Evolutionary conservation across 2,888 invertebrate species (phyloP), one percentile per base, ranked within the genome.

Genomic region (Digitonthophagus gazella): DNA sequence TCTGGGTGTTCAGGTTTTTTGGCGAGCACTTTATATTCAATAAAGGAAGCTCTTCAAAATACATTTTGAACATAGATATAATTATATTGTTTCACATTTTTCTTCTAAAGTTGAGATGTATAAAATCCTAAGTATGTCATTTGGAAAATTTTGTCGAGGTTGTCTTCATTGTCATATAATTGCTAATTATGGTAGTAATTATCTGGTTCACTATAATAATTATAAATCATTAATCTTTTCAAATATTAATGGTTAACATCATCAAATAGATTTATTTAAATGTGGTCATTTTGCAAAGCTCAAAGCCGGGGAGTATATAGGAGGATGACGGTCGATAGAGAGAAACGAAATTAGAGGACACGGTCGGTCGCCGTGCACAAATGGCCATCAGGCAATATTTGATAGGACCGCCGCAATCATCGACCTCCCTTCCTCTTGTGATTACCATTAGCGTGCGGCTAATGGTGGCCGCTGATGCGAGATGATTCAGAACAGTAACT

Each of bases 371-470:
- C 61, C 20, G n/a, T 61, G 61, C 61, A 61, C 61, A 61, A 61
- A 61, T 61, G 61, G 20, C 61, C 61, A 61, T 61, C 61, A 61
- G 61, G 61, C 61, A 61, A 61, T 61, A 61, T 61, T 61, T 61
- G 61, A 61, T 61, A 61, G 61, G 20, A 61, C 61, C 61, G 61
- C 61, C 20, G 70, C 72, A 71, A 72, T 74, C 74, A 71, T 73
- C 68, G 72, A 63, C 68, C 19, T 75, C 76, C 76, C 75, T 75
- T 71, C 67, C 72, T 72, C 71, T 74, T 75, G 76, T 75, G 76
- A 77, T 78, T 76, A 78, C 75, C 78, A 77, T 78, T 78, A 78
- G 75, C 73, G 75, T 73, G 72, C 66, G 75, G 73, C 77, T 77
- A 77, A 78, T 77, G 76, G 77, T 76, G 75, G 77, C 77, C 75